Conservation (phyloP, 2,888 invertebrate species). For the Bruchidius siliquastri region DNA sequence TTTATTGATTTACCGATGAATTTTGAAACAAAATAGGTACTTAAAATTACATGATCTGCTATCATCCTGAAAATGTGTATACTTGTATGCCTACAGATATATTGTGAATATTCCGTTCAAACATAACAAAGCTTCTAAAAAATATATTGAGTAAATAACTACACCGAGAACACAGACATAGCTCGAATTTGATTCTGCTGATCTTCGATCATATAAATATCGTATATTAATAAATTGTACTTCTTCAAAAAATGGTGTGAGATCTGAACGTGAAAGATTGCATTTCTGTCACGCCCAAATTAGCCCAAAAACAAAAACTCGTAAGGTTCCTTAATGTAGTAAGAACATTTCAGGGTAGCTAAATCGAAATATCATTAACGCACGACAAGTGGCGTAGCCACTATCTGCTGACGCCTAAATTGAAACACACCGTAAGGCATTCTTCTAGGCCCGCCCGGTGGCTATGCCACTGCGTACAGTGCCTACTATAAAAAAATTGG, state of each 20-base stretch:
- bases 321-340: too few relatives aligned
- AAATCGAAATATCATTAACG: too few relatives aligned
- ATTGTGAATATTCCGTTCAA: background rate
- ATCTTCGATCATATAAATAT: conserved; percentile 21
- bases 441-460: too few relatives aligned
- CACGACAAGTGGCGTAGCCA: too few relatives aligned
- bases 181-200: conserved; percentile 20
- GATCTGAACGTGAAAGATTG: conserved; percentile 11
- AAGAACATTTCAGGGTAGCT: too few relatives aligned
- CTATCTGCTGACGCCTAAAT: too few relatives aligned
- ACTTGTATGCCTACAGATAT: background rate
- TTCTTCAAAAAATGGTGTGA: conserved; percentile 23
- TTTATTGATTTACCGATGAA: too few relatives aligned
- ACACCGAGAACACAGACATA: conserved; percentile 24
- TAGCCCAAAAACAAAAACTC: background rate
- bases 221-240: conserved; percentile 19
- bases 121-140: conserved; percentile 3
- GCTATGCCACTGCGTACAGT: too few relatives aligned
- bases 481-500: too few relatives aligned
- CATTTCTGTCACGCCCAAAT: background rate
- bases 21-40: background rate
- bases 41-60: background rate
- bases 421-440: too few relatives aligned
- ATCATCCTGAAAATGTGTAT: background rate
- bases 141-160: conserved; percentile 18